Evolutionary conservation across 1,140 invertebrate species (phyloP), one percentile per base, ranked within the genome.

Genomic region (Drosophila tsacasi): DNA sequence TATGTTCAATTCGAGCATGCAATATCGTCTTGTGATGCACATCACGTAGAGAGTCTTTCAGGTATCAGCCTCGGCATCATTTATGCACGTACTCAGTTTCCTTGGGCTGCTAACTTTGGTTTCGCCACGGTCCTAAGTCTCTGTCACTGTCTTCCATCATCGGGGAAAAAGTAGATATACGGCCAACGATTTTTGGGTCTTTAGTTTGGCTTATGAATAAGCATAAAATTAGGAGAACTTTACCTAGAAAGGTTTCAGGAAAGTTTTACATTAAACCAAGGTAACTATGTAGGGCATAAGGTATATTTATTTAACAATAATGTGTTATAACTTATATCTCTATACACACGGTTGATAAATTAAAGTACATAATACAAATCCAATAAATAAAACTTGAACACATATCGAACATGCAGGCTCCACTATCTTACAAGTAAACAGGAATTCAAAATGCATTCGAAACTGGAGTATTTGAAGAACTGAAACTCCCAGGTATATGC

Each of bases 331-430:
- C 37, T 37, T 52, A 46, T 15, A 67, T 46, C 62, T 69, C 49
- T 69, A 54, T 69, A 69, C 66, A 69, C 66, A 46, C 17, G 66
- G 37, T 37, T 52, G 62, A 69, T 69, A 66, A 69, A 54, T 67
- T 71, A 64, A 67, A 71, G 23, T 55, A 71, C 49, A 68, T 67
- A 68, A 71, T 71, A 71, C 62, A 35, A 55, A 52, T 66, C 47
- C 40, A 69, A 71, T 71, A 71, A 71, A 71, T 71, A 71, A 71
- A 71, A 55, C 63, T 50, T 52, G 67, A 71, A 71, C 63, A 66
- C 66, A 64, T 50, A 13, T 27, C 54, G 46, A 54, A 66, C 54
- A 39, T 35, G 40, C 39, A 9, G 19, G 19, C 19, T 39, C 25
- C 49, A 19, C 25, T 50, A 46, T 69, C 67, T 71, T 71, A 68